Conservation (phyloP, 2,113 vertebrate species). For the Albula glossodonta region DNA sequence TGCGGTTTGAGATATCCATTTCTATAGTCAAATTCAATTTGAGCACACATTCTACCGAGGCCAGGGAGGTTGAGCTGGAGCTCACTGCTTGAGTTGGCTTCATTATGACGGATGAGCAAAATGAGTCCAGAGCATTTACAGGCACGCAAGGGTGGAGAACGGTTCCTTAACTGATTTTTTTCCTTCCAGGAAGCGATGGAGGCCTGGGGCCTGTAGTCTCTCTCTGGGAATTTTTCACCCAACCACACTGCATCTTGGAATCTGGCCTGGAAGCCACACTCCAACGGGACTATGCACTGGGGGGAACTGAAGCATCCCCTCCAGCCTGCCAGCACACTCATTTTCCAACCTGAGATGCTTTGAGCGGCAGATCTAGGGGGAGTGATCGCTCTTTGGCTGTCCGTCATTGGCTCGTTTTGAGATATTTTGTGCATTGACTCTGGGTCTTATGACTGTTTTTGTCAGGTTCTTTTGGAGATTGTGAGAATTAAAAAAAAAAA, state of each 20-base stretch:
- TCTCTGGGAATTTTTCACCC: not conserved
- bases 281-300: not conserved
- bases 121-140: not conserved
- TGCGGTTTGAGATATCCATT: not conserved
- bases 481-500: not conserved
- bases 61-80: not conserved
- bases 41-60: not conserved
- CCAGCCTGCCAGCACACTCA: not conserved
- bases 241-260: not conserved
- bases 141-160: not conserved
- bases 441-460: not conserved
- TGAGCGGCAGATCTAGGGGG: not conserved
- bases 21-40: not conserved
- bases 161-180: not conserved
- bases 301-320: not conserved
- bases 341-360: not conserved
- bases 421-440: not conserved
- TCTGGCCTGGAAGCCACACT: not conserved
- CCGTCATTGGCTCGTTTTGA: too few relatives aligned
- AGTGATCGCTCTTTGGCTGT: not conserved
- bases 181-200: not conserved
- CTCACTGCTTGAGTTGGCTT: not conserved
- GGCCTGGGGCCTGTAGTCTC: not conserved
- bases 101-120: not conserved
- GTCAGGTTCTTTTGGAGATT: not conserved